Conservation (phyloP, 2,797 vertebrate species). For the Acanthopagrus latus region DNA sequence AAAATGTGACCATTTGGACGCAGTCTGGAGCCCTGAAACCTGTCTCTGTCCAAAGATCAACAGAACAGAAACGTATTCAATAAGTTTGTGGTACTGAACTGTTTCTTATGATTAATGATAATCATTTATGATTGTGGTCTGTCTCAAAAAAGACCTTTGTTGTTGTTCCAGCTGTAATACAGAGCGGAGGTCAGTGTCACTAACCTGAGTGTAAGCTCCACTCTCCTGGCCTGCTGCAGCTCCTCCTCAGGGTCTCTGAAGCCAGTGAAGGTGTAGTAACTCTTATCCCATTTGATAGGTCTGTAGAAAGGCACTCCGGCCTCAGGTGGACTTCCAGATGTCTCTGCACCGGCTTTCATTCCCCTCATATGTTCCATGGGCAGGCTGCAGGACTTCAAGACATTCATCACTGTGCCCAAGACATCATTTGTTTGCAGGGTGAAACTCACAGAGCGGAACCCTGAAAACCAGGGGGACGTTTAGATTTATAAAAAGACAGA, state of each 20-base stretch:
- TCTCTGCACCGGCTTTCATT: conserved; percentile 61
- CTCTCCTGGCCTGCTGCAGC: conserved; percentile 89
- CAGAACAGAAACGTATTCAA: neutral
- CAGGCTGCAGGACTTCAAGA: conserved; percentile 95
- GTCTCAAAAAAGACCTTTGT: neutral
- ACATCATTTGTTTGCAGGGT: conserved; percentile 92
- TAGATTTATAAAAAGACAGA: conserved; percentile 12
- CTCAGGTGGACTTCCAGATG: conserved; percentile 64
- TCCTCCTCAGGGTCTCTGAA: conserved; percentile 95
- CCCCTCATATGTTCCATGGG: conserved; percentile 91
- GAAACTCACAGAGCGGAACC: conserved; percentile 94
- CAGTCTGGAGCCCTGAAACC: neutral
- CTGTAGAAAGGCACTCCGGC: conserved; percentile 83
- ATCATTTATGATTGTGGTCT: neutral
- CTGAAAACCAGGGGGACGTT: conserved; percentile 74
- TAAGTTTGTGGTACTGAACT: neutral
- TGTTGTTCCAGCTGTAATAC: neutral
- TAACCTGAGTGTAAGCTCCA: conserved; percentile 91
- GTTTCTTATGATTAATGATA: neutral
- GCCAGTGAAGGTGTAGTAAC: conserved; percentile 95
- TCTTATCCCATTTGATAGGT: conserved; percentile 96
- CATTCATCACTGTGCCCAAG: conserved; percentile 91
- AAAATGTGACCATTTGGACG: too few relatives aligned
- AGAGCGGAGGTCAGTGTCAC: neutral
- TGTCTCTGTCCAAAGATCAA: neutral